These are phyloP conservation scores for Centroberyx gerrardi DNA, from an alignment of 2,797 vertebrate species.

Conservation along the genomic window DNA sequence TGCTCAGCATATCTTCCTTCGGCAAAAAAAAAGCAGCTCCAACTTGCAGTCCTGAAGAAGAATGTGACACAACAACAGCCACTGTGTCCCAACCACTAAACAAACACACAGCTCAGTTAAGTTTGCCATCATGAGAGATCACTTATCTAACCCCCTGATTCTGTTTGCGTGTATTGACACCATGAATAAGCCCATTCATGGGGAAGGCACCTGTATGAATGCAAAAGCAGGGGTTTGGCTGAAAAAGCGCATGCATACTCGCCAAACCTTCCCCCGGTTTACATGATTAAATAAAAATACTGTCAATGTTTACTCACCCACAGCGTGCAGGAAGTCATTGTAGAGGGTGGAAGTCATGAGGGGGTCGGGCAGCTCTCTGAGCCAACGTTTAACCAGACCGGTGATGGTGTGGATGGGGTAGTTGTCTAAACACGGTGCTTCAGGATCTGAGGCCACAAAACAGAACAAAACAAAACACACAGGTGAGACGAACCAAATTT, in stretches of 20 bases:
- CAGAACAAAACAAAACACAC: not conserved
- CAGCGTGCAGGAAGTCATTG: slow-evolving; percentile 92
- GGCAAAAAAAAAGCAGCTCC: too few species aligned
- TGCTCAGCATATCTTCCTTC: not conserved
- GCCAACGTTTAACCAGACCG: slow-evolving; percentile 95
- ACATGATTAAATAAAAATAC: not conserved
- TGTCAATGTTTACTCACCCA: slow-evolving; percentile 83
- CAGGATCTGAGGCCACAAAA: slow-evolving; percentile 85
- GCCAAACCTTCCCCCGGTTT: not conserved
- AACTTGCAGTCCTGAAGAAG: not conserved
- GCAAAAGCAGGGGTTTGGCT: not conserved
- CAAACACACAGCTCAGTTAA: not conserved
- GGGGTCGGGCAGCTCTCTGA: slow-evolving; percentile 94
- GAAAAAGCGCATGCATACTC: not conserved
- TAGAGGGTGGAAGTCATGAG: slow-evolving; percentile 96
- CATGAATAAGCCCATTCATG: not conserved
- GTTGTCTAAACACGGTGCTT: slow-evolving; percentile 87
- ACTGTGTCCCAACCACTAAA: not conserved
- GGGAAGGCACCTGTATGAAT: not conserved
- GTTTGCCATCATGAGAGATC: not conserved
- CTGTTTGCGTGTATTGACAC: not conserved
- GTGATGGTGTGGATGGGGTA: slow-evolving; percentile 96
- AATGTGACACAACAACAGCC: not conserved
- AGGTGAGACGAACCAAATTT: too few species aligned
- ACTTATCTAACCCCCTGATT: not conserved